phyloP scores from a whole-genome alignment of 1,140 invertebrate species.

The Cotesia vestalis region DNA sequence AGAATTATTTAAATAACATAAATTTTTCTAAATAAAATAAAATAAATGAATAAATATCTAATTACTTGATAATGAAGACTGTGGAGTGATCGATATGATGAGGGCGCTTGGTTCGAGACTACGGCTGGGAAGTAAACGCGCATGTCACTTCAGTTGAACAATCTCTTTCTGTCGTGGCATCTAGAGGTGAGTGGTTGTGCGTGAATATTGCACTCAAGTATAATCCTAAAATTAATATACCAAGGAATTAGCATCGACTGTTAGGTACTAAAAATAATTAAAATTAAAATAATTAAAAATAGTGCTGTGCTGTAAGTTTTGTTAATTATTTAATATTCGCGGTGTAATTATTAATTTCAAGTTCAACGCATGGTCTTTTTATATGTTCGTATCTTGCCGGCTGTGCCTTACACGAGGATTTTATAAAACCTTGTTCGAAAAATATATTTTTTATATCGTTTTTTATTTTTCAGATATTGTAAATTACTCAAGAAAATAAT shows the following conservation, averaged over 20 bases:
- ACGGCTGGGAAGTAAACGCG: constrained; percentile 52
- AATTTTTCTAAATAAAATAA: too few relatives aligned
- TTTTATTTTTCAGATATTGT: not conserved
- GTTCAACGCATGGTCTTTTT: constrained; percentile 46
- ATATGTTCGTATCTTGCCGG: constrained; percentile 43
- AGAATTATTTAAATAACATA: too few relatives aligned
- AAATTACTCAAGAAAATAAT: too few relatives aligned
- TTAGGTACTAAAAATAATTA: constrained; percentile 54
- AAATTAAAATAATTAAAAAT: constrained; percentile 38
- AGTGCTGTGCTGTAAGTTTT: constrained; percentile 55
- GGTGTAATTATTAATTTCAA: constrained; percentile 30
- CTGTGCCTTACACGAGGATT: constrained; percentile 37
- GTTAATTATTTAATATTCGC: constrained; percentile 9
- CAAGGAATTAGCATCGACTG: constrained; percentile 49
- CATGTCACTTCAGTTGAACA: constrained; percentile 60
- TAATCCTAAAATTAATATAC: constrained; percentile 53
- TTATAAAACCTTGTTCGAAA: not conserved
- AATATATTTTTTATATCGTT: too few relatives aligned
- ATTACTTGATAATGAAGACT: too few relatives aligned
- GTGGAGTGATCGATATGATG: constrained; percentile 43
- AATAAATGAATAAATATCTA: too few relatives aligned
- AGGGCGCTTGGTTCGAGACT: constrained; percentile 47
- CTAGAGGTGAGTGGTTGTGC: constrained; percentile 67
- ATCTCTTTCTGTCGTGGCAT: constrained; percentile 70
- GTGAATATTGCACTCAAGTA: constrained; percentile 41